A percentile compares a stretch with the other conserved stretches of the same genome.
Evolutionary conservation across 2,797 vertebrate species (phyloP).

Genomic region (Hapalemur alaotrensis): DNA sequence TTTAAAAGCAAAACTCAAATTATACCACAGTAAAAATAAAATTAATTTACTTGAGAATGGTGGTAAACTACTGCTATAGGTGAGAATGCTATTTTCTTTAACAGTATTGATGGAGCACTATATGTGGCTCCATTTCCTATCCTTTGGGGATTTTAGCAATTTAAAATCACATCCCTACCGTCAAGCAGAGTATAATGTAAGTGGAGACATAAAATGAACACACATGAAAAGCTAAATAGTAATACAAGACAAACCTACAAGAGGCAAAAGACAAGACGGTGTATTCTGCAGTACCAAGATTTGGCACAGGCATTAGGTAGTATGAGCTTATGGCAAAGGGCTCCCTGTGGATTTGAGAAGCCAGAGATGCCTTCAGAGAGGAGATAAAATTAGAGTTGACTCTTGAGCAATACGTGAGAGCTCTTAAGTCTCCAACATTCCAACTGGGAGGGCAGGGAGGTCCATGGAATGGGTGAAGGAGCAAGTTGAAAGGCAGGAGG

Average conservation of each 20-base stretch:
- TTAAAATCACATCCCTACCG: constrained; percentile 6
- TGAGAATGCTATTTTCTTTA: constrained; percentile 7
- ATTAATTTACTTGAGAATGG: constrained; percentile 39
- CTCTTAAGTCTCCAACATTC: neutral
- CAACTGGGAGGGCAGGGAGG: rapidly evolving
- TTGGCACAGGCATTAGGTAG: neutral
- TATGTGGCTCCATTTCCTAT: neutral
- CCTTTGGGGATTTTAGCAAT: neutral
- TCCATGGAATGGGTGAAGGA: neutral
- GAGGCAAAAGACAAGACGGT: neutral
- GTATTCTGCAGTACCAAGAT: neutral
- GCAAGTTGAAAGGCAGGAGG: neutral
- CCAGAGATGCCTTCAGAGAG: neutral
- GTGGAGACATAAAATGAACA: neutral
- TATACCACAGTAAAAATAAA: constrained; percentile 39
- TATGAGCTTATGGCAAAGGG: neutral
- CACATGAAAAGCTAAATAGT: neutral
- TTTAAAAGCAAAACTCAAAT: constrained; percentile 42
- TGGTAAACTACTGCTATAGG: neutral
- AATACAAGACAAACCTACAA: neutral
- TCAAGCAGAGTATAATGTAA: neutral
- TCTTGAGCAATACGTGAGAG: neutral
- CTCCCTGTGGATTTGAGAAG: neutral
- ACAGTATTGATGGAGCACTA: neutral
- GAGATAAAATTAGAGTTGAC: neutral